phyloP scores from a whole-genome alignment of 2,888 invertebrate species.

The Patella pellucida region DNA sequence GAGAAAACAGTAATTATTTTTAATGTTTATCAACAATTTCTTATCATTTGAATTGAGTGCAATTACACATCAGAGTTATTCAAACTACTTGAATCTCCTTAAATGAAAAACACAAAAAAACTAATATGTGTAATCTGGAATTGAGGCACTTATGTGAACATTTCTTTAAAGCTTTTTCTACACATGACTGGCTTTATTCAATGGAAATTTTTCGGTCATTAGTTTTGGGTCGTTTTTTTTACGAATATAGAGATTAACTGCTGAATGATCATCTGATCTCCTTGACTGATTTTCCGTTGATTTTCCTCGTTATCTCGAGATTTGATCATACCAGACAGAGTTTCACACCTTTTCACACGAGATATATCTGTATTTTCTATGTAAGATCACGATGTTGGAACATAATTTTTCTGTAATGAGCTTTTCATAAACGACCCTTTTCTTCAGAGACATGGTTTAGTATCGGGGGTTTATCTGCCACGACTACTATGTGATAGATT shows the following conservation, averaged over 20 bases:
- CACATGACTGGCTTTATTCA: constrained; percentile 4
- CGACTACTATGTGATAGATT: too few species aligned
- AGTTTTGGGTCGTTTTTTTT: background rate
- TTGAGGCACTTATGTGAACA: constrained; percentile 7
- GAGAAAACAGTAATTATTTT: too few species aligned
- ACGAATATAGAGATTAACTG: background rate
- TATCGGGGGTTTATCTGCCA: too few species aligned
- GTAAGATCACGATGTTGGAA: too few species aligned
- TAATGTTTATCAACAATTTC: too few species aligned
- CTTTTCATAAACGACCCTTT: too few species aligned
- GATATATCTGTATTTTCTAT: too few species aligned
- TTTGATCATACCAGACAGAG: background rate
- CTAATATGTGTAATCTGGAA: background rate
- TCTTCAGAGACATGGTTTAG: too few species aligned
- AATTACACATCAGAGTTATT: too few species aligned
- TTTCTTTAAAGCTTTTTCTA: background rate
- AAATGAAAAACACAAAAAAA: constrained; percentile 1
- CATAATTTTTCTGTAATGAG: too few species aligned
- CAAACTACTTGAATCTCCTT: too few species aligned
- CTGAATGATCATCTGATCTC: constrained; percentile 2
- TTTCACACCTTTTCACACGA: background rate
- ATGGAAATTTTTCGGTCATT: constrained; percentile 7
- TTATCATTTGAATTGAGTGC: too few species aligned
- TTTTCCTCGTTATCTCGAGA: background rate
- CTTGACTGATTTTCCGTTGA: background rate